Conservation (phyloP, 2,888 invertebrate genomes). For the Heteromyza rotundicornis region DNA sequence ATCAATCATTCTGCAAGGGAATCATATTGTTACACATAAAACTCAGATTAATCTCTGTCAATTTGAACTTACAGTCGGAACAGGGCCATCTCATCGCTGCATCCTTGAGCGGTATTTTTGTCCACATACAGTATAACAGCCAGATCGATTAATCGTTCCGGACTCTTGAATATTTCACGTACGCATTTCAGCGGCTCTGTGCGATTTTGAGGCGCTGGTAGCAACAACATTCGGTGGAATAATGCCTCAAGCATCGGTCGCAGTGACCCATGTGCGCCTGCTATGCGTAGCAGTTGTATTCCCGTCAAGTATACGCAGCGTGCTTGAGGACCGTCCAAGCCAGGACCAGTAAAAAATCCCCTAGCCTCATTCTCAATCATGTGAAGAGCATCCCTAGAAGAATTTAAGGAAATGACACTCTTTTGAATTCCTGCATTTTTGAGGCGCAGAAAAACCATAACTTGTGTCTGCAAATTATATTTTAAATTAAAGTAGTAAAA, state of each 20-base stretch:
- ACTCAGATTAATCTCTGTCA: background rate
- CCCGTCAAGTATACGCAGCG: constrained; percentile 89
- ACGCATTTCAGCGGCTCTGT: constrained; percentile 84
- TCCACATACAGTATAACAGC: constrained; percentile 70
- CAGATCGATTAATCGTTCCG: constrained; percentile 78
- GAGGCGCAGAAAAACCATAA: too few species aligned
- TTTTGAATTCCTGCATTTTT: background rate
- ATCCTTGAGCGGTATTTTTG: constrained; percentile 70
- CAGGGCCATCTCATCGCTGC: constrained; percentile 81
- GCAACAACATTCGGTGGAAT: constrained; percentile 89
- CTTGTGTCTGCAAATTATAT: too few species aligned
- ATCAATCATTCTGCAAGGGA: constrained; percentile 77
- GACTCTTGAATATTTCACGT: constrained; percentile 74
- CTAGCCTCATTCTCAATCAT: constrained; percentile 62
- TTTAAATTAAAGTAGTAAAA: too few species aligned
- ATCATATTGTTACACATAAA: background rate
- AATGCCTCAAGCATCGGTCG: constrained; percentile 91
- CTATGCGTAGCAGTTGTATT: constrained; percentile 84
- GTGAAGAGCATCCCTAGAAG: constrained; percentile 60
- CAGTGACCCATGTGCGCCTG: constrained; percentile 85
- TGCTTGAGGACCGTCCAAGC: constrained; percentile 81
- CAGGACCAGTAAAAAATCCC: constrained; percentile 62
- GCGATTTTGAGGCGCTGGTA: constrained; percentile 85
- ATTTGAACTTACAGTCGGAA: constrained; percentile 73
- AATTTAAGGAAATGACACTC: too few species aligned